Conservation (phyloP, 2,888 invertebrate species). For the Tenthredo scrophulariae region DNA sequence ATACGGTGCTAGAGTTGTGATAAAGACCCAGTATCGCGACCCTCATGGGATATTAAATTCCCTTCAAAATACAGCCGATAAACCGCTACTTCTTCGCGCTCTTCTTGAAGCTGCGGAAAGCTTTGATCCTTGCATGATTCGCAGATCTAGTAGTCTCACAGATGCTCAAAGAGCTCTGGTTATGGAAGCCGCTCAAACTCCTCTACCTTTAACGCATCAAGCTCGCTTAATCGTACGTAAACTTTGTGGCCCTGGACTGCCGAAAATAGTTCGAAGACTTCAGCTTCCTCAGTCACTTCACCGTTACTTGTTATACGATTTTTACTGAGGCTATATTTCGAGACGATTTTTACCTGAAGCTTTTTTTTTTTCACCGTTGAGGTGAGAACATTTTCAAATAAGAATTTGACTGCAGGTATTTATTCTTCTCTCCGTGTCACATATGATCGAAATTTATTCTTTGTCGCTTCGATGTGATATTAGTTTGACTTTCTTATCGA, state of each 20-base stretch:
- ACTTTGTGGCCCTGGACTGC: slow-evolving; percentile 81
- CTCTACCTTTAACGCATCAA: slow-evolving; percentile 85
- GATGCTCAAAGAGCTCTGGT: slow-evolving; percentile 84
- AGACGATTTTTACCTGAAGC: background rate
- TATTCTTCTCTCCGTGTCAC: background rate
- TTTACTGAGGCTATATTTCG: slow-evolving; percentile 55
- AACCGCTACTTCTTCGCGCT: slow-evolving; percentile 81
- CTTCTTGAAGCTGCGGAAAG: slow-evolving; percentile 88
- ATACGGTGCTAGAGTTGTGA: slow-evolving; percentile 89
- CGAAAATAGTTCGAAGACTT: slow-evolving; percentile 81
- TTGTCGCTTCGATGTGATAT: background rate
- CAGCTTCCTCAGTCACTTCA: slow-evolving; percentile 85
- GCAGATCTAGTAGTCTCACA: slow-evolving; percentile 84
- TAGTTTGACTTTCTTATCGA: background rate
- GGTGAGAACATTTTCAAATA: background rate
- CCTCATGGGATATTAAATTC: slow-evolving; percentile 91
- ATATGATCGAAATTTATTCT: background rate
- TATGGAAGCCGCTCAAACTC: slow-evolving; percentile 84
- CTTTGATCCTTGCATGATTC: slow-evolving; percentile 90
- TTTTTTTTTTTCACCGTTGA: background rate
- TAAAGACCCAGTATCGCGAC: slow-evolving; percentile 91
- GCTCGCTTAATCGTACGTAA: slow-evolving; percentile 82
- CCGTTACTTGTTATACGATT: slow-evolving; percentile 86
- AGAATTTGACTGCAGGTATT: slow-evolving; percentile 18
- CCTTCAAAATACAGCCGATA: slow-evolving; percentile 83